phyloP scores from a whole-genome alignment of 2,113 vertebrate genomes.

The Cryptotis parvus region DNA sequence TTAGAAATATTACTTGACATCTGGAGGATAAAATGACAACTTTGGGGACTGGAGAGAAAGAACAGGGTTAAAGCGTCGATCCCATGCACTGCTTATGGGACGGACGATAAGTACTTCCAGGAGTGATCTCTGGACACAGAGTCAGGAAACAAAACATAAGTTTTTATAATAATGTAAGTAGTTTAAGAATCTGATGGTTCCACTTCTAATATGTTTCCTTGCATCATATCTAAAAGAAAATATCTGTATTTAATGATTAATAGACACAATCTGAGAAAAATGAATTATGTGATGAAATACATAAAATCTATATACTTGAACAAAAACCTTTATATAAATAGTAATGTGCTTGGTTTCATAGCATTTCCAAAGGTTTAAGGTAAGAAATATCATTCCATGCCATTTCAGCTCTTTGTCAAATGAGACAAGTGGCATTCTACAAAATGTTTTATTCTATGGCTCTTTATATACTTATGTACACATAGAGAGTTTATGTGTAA shows the following conservation, averaged over 20 bases:
- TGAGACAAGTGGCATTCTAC: background rate
- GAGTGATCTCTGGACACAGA: too few relatives aligned
- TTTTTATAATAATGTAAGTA: background rate
- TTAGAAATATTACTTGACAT: background rate
- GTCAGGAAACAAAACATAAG: background rate
- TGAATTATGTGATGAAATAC: background rate
- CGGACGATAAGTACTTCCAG: too few relatives aligned
- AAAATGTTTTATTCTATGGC: background rate
- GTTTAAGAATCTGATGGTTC: background rate
- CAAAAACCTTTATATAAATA: background rate
- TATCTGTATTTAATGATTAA: background rate
- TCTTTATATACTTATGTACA: background rate
- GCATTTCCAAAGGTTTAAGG: background rate
- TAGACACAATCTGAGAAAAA: background rate
- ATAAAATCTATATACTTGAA: background rate
- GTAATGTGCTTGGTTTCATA: background rate
- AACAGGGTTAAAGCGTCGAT: too few relatives aligned
- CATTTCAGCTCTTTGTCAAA: background rate
- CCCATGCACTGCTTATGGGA: too few relatives aligned
- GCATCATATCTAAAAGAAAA: background rate
- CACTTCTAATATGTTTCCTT: background rate
- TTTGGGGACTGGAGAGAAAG: background rate
- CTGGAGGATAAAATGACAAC: background rate
- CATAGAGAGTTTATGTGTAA: slow-evolving; percentile 21
- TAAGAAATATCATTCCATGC: background rate